Conservation (phyloP, 2,113 vertebrate genomes). For the Petaurus breviceps region DNA sequence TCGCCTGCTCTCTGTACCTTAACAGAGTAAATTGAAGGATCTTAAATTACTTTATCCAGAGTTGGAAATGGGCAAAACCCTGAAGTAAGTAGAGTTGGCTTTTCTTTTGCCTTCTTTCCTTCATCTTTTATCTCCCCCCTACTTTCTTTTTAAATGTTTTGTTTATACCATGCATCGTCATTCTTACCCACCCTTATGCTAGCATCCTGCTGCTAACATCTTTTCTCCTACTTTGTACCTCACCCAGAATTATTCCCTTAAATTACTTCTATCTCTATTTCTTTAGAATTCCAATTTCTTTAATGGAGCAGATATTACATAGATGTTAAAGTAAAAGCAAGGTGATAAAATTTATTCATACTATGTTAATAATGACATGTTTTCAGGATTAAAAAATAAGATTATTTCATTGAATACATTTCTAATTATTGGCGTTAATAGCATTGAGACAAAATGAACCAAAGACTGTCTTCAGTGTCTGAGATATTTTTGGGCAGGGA, state of each 20-base stretch:
- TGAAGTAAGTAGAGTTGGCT: background rate
- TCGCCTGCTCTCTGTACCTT: background rate
- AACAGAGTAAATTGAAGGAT: background rate
- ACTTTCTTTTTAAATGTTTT: background rate
- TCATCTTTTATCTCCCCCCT: background rate
- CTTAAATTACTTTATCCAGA: background rate
- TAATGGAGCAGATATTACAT: background rate
- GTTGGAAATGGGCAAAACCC: background rate
- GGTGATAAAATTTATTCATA: background rate
- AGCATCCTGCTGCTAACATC: background rate
- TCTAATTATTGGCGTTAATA: background rate
- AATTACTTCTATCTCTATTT: background rate
- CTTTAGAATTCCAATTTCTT: background rate
- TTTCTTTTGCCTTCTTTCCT: background rate
- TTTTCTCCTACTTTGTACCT: background rate
- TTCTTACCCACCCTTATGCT: background rate
- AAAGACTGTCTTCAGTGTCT: background rate
- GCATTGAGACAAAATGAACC: background rate
- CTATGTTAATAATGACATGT: background rate
- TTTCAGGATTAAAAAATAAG: background rate
- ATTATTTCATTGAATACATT: slow-evolving; percentile 11
- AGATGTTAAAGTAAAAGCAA: background rate
- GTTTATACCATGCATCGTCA: background rate
- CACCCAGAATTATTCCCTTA: background rate
- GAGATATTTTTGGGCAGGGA: background rate